Evolutionary conservation across 2,797 vertebrate genomes (phyloP), one percentile per base, ranked within the genome.

Genomic region (Benthosema pterotum): DNA sequence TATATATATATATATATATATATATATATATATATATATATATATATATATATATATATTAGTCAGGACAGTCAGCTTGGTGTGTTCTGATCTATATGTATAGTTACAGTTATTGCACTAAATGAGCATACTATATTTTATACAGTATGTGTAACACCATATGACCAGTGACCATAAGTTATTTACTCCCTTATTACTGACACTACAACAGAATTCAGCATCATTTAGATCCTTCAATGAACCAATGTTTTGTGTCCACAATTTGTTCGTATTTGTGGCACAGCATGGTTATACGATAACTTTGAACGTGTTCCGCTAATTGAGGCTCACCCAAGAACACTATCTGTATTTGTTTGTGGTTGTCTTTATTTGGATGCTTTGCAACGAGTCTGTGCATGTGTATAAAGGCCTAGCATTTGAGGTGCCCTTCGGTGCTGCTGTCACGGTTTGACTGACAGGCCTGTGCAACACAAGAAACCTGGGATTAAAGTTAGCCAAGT

Each of bases 381-480:
- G 72, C 38, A 45, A 68, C 86, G 55, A 75, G 86, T 86, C 65
- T 11, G 11, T 56, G 42, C 67, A 67, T 77, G 87, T 60, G 72
- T 32, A 0, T 42, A 18, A 61, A 43, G 53, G 1, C 57, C 61
- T 3, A 46, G 63, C 56, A 61, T 52, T 59, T 28, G 71, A 78
- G 72, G 64, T 42, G 76, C 83, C 83, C 82, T 69, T 77, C 71
- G 78, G 71, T 82, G 79, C 63, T 86, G 82, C 82, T 88, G 88
- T 87, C 87, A 88, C 66, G 13, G 16, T 65, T 78, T 90, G 88
- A 91, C 69, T 87, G 89, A 88, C 90, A 87, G 79, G 63, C 32
- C 72, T 17, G 62, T 28, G 83, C 75, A 83, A 75, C 83, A 68
- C 70, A 67, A 84, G 79, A 62, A 72, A 73, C 65, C 74, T 53